Percentiles rank a stretch among this genome's conserved stretches.
These are phyloP conservation scores for Acyrthosiphon pisum DNA, from an alignment of 1,140 invertebrate genomes.

Conservation along the genomic window DNA sequence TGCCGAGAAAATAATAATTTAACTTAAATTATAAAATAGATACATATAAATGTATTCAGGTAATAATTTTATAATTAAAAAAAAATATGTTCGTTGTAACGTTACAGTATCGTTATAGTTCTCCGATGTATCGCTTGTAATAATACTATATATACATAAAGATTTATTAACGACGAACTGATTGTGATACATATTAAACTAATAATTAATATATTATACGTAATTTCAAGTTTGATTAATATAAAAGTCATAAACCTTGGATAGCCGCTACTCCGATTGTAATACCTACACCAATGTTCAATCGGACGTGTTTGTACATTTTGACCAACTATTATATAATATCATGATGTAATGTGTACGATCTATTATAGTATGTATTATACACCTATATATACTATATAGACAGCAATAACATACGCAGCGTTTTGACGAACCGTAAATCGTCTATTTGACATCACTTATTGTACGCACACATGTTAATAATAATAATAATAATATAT, in stretches of 20 bases:
- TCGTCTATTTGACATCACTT: neutral
- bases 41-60: neutral
- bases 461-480: neutral
- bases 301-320: neutral
- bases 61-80: neutral
- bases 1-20: neutral
- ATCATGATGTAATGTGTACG: accelerated
- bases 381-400: neutral
- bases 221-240: neutral
- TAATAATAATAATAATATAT: neutral
- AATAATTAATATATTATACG: neutral
- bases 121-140: no score
- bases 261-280: neutral
- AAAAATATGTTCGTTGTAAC: neutral
- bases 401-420: neutral
- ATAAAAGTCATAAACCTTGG: neutral
- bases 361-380: neutral
- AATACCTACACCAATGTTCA: neutral
- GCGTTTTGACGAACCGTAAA: neutral
- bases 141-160: neutral
- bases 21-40: neutral
- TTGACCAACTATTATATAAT: neutral
- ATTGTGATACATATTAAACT: no score
- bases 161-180: neutral
- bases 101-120: neutral